These are phyloP conservation scores for Pristionchus arcanus DNA, from an alignment of 2,888 invertebrate genomes.

Conservation along the genomic window DNA sequence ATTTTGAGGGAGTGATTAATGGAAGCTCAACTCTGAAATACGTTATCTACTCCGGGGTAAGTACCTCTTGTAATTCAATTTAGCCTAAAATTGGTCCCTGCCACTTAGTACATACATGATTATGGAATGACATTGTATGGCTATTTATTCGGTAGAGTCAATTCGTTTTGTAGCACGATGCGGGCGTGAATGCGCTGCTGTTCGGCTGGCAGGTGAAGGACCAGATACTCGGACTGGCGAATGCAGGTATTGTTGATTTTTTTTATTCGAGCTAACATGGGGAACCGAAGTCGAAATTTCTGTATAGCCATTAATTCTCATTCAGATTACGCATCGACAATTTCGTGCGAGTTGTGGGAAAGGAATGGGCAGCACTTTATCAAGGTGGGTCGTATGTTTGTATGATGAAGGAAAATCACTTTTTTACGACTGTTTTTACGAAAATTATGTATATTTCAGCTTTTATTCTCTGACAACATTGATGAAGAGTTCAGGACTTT, in stretches of 20 bases:
- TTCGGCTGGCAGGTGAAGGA: background rate
- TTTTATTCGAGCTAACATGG: no score
- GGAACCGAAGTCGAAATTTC: no score
- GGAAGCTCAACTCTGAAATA: background rate
- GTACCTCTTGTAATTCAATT: no score
- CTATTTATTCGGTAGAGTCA: no score
- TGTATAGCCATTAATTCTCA: no score
- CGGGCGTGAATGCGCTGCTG: background rate
- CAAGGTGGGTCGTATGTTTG: background rate
- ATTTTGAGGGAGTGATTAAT: background rate
- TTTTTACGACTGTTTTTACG: background rate
- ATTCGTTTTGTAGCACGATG: background rate
- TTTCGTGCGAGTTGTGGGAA: background rate
- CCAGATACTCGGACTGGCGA: background rate
- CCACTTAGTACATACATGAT: no score
- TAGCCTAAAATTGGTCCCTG: no score
- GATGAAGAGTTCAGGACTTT: background rate
- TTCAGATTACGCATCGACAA: slow-evolving; percentile 7
- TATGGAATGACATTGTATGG: no score
- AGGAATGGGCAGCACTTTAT: background rate
- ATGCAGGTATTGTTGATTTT: background rate
- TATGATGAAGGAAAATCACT: no score
- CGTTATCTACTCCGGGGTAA: background rate
- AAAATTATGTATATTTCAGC: background rate
- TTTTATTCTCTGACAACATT: background rate